Base-by-base conservation (phyloP, 1,140 invertebrate genomes). In the Batillaria attramentaria region DNA sequence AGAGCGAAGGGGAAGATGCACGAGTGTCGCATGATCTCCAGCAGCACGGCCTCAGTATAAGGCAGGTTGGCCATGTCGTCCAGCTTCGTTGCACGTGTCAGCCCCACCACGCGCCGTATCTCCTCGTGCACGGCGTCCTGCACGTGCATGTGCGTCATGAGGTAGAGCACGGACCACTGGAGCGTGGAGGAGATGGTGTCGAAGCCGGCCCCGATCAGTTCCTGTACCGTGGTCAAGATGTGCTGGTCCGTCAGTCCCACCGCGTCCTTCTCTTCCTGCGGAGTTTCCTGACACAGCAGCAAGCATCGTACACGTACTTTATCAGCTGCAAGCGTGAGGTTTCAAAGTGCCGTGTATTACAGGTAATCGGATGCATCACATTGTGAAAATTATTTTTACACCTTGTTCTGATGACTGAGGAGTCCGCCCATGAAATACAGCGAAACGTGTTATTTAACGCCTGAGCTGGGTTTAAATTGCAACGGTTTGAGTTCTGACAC, bases 131-230 rank as follows among this genome's bases (percentile, higher is more conserved):
- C 86, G 70, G 84, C 86, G n/a, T 85, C 84, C 81, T 92, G 91
- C 57, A 89, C 80, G 24, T 90, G 87, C 4, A 86, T 87, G 80
- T 91, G 81, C 62, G 87, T 86, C 3, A 87, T 81, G 82, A 92
- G 85, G 81, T 90, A 91, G n/a, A 92, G 81, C 33, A 92, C 83
- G 50, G 80, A 78, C 91, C 91, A 92, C 42, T 86, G 86, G n/a
- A 91, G 72, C 1, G 90, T 90, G 57, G 85, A 88, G 4, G 89
- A 81, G 28, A 90, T 91, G 33, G 91, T 92, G 75, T 92, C 91
- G 79, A 89, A 89, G 31, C 91, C 91, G 1, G 90, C 91, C 13
- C 84, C 85, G 78, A 90, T 89, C 13, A 91, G 78, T 54, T 89
- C 89, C 35, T 75, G 83, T 16, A 86, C 81, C 20, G 86, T 87